A percentile compares a stretch with the other conserved stretches of the same genome.
Evolutionary conservation across 1,140 invertebrate genomes (phyloP).

Genomic region (Brachionus plicatilis): DNA sequence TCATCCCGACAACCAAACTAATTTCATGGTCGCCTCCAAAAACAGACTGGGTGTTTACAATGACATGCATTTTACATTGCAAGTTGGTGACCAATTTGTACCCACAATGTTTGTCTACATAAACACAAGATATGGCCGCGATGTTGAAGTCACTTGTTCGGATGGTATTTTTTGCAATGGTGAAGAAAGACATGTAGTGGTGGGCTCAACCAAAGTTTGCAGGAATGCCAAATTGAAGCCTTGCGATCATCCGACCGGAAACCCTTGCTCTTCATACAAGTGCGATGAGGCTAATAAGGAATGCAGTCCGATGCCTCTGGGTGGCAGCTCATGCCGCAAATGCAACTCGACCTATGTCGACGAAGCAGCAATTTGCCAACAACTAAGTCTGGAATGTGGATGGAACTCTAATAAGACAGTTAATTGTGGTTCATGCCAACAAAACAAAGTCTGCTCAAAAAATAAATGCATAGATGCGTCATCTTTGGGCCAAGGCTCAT

Average conservation of each 20-base stretch:
- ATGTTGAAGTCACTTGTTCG: conserved; percentile 7
- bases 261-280: neutral
- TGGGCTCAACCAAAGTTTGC: neutral
- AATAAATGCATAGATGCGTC: neutral
- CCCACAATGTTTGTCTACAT: neutral
- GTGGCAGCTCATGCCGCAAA: neutral
- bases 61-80: neutral
- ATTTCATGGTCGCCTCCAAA: neutral
- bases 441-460: neutral
- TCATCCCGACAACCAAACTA: neutral
- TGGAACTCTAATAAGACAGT: neutral
- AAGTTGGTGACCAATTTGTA: neutral
- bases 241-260: neutral
- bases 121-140: neutral
- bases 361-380: neutral
- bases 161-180: neutral
- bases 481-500: neutral
- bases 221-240: neutral
- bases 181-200: neutral
- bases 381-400: neutral
- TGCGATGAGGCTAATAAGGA: neutral
- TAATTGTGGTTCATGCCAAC: neutral
- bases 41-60: neutral
- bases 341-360: neutral
- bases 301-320: neutral